Evolutionary conservation across 2,113 vertebrate genomes (phyloP).

Genomic region (Passer domesticus): DNA sequence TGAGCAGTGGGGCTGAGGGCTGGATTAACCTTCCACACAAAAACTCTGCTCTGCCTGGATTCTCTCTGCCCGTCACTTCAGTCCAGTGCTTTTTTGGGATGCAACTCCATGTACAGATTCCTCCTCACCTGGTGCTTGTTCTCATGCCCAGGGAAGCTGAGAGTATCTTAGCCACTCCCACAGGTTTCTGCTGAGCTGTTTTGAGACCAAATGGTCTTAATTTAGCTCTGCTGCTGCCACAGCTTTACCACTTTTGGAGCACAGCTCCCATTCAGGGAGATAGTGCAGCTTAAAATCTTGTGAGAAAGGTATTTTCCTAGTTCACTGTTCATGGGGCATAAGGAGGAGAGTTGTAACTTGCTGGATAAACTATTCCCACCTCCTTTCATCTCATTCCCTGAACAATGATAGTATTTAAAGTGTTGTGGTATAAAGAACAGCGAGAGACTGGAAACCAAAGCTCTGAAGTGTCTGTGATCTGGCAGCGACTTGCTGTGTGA

Average conservation of each 20-base stretch:
- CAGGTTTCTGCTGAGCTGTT: background rate
- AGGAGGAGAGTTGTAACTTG: background rate
- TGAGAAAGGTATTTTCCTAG: background rate
- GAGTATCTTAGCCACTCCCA: rapidly evolving
- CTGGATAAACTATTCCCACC: background rate
- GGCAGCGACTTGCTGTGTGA: background rate
- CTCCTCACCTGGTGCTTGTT: rapidly evolving
- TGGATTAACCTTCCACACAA: background rate
- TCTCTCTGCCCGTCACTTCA: rapidly evolving
- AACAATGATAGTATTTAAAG: background rate
- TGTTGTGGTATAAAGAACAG: background rate
- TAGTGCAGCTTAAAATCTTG: background rate
- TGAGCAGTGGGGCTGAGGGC: background rate
- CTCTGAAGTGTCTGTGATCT: background rate
- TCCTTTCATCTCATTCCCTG: background rate
- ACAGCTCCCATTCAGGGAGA: background rate
- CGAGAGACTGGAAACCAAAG: background rate
- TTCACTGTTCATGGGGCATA: background rate
- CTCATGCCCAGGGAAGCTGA: background rate
- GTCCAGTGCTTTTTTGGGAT: background rate
- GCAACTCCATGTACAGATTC: background rate
- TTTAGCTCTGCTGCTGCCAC: background rate
- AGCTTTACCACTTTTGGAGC: background rate
- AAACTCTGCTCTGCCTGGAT: background rate
- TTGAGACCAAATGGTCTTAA: background rate